These are phyloP conservation scores for Phaedon cochleariae DNA, from an alignment of 2,888 invertebrate genomes.

Conservation along the genomic window DNA sequence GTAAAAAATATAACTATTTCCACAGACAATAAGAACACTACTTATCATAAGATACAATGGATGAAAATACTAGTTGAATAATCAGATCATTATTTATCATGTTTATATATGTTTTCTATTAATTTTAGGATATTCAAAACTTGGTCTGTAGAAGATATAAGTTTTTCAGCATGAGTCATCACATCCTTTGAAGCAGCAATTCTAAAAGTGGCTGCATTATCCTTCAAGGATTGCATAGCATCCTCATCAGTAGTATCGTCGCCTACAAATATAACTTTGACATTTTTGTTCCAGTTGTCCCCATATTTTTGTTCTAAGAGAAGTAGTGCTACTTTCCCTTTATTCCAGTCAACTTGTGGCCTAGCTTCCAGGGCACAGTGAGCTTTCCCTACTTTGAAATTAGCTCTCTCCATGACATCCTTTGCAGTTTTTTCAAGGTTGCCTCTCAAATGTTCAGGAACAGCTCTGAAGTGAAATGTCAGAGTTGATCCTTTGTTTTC, in stretches of 20 bases:
- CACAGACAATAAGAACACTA: too few species aligned
- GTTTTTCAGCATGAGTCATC: constrained; percentile 42
- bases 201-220: constrained; percentile 91
- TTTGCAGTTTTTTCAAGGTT: constrained; percentile 76
- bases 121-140: constrained; percentile 42
- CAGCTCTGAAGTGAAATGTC: constrained; percentile 87
- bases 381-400: constrained; percentile 81
- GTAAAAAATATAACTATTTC: too few species aligned
- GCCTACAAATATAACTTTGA: constrained; percentile 87
- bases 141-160: constrained; percentile 42
- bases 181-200: constrained; percentile 65
- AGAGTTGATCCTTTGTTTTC: constrained; percentile 87
- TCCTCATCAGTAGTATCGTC: constrained; percentile 91
- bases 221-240: constrained; percentile 89
- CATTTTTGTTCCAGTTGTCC: constrained; percentile 87
- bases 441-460: constrained; percentile 69
- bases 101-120: constrained; percentile 19
- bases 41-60: too few species aligned
- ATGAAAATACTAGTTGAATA: too few species aligned
- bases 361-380: constrained; percentile 89
- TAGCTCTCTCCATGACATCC: constrained; percentile 75
- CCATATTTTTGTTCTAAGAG: constrained; percentile 88
- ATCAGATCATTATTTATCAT: too few species aligned
- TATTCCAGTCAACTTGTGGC: constrained; percentile 91
- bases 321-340: constrained; percentile 87